Base-by-base conservation (phyloP, 2,888 invertebrate species). In the Limnephilus lunatus region DNA sequence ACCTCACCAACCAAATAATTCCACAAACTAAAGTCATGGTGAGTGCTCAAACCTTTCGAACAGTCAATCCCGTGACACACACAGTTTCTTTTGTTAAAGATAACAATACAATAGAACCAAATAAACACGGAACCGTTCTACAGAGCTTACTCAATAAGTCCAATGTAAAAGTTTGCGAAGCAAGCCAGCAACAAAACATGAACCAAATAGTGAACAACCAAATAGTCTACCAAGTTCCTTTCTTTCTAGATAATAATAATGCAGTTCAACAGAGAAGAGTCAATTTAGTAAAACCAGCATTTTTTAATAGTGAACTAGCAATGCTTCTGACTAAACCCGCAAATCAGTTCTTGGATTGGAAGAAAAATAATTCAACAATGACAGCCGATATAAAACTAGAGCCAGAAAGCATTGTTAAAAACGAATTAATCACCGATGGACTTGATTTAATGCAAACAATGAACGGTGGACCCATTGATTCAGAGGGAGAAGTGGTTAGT, bases 191-290 rank as follows among this genome's bases (percentile, higher is more conserved):
- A 31, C 89, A 31, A 25, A 91, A 87, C 35, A 83, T 85, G 0
- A 85, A 90, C 35, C 92, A 92, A 31, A 88, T 93, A 3, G 91
- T 91, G 5, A 95, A 95, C 92, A 94, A 95, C 32, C 95, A 96
- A 94, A 95, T 96, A 89, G 94, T 96, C 5, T 96, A 95, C 93
- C 95, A 96, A 95, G 95, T 96, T 2, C 96, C 96, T 7, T 95
- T 95, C 94, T 94, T 95, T 39, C 94, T 95, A 25, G 95, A 96
- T 86, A 94, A 91, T 95, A 94, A 93, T 94, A 25, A 48, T 31
- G 7, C 81, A 32, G 87, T 89, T 12, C 89, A 88, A 30, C 85
- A 81, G 14, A 91, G 91, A 88, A 89, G 91, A 48, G 87, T 92
- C 30, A 94, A 93, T 68, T 44, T 93, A 80, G 91, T 89, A 11